Evolutionary conservation across 1,140 invertebrate species (phyloP), one percentile per base, ranked within the genome.

Genomic region (Heterodera carotae): DNA sequence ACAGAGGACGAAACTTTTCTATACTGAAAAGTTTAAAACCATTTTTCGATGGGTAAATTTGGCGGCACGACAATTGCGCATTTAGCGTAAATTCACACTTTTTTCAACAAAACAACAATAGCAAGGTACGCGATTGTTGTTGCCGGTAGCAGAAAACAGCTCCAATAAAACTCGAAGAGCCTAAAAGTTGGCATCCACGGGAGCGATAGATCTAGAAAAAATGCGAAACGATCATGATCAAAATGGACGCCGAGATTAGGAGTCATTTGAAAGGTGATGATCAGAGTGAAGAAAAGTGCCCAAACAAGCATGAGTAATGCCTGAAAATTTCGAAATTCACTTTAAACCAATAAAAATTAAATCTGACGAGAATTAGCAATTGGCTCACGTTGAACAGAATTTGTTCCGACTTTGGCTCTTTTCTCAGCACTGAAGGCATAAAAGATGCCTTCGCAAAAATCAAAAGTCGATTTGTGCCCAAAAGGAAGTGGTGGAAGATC

Each of bases 31-130:
- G 12, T 43, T 43, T 43, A 43, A 43, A 43, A 43, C 12, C 2
- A 1, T 62, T 62, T 25, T 62, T 43, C 12, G 36, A 39, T 4
- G 36, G 36, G 39, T n/a, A n/a, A n/a, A n/a, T n/a, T n/a, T n/a
- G n/a, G n/a, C n/a, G n/a, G n/a, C n/a, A n/a, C n/a, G n/a, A n/a
- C n/a, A n/a, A n/a, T 39, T 39, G 36, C 36, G 36, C 36, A 39
- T 53, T 53, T 53, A 56, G 48, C 15, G 22, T 56, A 4, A 31
- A 5, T 27, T 8, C 39, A 6, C 10, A 34, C 62, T 22, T 66
- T 66, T 66, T 66, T 66, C 62, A 66, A 66, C 62, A 66, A 66
- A 66, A 66, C 10, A 34, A 34, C 62, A 34, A 66, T 66, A 27
- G 29, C 27, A 15, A 66, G 27, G 22, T 66, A 66, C n/a, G 22